A percentile compares a stretch with the other conserved stretches of the same genome.
Conservation (phyloP, 2,888 invertebrate species). For the Pyrochroa serraticornis region DNA sequence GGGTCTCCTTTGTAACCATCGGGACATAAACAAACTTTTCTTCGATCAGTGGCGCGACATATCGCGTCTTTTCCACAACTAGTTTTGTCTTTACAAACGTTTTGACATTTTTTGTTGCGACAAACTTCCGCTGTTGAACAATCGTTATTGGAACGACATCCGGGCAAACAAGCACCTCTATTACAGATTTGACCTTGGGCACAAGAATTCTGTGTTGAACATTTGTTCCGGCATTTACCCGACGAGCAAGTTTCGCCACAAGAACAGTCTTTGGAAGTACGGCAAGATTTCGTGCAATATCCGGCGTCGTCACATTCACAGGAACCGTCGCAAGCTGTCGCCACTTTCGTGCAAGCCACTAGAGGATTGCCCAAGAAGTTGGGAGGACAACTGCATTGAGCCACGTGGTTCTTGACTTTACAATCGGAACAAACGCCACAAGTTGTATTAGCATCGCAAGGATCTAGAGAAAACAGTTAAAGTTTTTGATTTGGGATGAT, state of each 20-base stretch:
- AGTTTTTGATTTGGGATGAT: conserved; percentile 1
- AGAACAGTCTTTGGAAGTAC: conserved; percentile 70
- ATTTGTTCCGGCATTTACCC: conserved; percentile 76
- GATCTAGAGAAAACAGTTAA: conserved; percentile 69
- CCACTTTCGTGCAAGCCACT: conserved; percentile 75
- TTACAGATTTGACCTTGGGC: conserved; percentile 77
- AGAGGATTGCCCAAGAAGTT: conserved; percentile 84
- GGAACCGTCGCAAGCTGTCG: conserved; percentile 73
- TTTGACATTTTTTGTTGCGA: conserved; percentile 69
- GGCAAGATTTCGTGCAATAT: conserved; percentile 77
- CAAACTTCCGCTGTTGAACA: conserved; percentile 81
- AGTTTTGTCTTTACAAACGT: conserved; percentile 70
- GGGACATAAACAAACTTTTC: conserved; percentile 85
- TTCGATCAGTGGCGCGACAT: conserved; percentile 80
- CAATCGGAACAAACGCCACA: conserved; percentile 88
- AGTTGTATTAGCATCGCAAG: conserved; percentile 73
- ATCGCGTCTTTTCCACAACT: conserved; percentile 83
- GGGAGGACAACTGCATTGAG: conserved; percentile 83
- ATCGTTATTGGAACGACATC: conserved; percentile 80
- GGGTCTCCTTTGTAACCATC: conserved; percentile 86
- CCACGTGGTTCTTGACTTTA: conserved; percentile 80
- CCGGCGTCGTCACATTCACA: conserved; percentile 84
- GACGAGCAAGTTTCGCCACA: conserved; percentile 81
- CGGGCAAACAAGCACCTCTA: conserved; percentile 75
- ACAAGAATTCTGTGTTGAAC: conserved; percentile 73